Evolutionary conservation across 2,888 invertebrate species (phyloP).

Genomic region (Autographa pulchrina): DNA sequence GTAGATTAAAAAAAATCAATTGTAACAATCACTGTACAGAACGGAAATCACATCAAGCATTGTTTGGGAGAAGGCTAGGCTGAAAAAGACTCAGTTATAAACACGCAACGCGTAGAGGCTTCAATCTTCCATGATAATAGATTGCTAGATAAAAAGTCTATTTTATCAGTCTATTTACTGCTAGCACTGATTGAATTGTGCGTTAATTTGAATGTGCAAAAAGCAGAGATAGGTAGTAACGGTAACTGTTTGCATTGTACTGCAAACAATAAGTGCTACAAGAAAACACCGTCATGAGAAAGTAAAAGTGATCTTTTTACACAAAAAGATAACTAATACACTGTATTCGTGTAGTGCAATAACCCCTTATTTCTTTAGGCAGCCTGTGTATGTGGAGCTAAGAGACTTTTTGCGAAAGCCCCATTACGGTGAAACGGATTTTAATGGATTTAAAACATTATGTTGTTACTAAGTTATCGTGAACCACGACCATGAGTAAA

Average conservation of each 20-base stretch:
- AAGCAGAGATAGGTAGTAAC: constrained; percentile 14
- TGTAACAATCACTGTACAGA: not conserved
- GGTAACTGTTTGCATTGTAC: constrained; percentile 37
- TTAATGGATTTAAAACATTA: not conserved
- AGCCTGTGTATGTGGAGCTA: not conserved
- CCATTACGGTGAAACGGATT: not conserved
- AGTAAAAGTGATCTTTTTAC: constrained; percentile 45
- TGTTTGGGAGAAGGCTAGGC: no score
- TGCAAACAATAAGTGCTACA: constrained; percentile 30
- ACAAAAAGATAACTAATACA: constrained; percentile 19
- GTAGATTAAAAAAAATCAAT: not conserved
- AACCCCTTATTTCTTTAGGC: constrained; percentile 18
- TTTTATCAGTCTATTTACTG: not conserved
- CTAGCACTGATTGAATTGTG: not conserved
- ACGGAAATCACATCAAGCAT: not conserved
- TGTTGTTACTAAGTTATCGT: no score
- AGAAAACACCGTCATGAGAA: constrained; percentile 41
- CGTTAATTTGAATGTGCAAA: constrained; percentile 5
- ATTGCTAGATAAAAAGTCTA: not conserved
- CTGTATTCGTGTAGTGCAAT: constrained; percentile 21
- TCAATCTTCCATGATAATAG: not conserved
- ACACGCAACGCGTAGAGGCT: not conserved
- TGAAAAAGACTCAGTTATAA: not conserved
- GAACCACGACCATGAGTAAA: no score
- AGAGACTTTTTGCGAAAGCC: not conserved